Percentiles rank a stretch among this genome's conserved stretches.
Conservation (phyloP, 2,888 invertebrate genomes). For the Drosophila trichaetosa region DNA sequence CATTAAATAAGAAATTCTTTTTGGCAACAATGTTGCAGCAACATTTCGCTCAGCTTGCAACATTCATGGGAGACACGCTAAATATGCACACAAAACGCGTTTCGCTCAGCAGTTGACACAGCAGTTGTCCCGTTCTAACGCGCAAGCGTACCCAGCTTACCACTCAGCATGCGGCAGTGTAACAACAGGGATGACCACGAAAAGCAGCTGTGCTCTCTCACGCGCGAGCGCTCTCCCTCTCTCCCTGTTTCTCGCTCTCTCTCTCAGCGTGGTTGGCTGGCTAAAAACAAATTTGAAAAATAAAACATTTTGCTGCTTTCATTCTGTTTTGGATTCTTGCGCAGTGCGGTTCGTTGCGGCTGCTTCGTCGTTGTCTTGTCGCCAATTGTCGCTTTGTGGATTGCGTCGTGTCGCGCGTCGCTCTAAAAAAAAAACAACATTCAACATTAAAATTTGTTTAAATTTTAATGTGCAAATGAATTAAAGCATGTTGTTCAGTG, state of each 20-base stretch:
- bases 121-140: constrained; percentile 52
- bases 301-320: constrained; percentile 60
- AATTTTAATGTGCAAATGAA: constrained; percentile 37
- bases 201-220: constrained; percentile 27
- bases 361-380: constrained; percentile 51
- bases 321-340: constrained; percentile 63
- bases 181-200: constrained; percentile 53
- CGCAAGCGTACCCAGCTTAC: constrained; percentile 61
- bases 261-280: constrained; percentile 18
- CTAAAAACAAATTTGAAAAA: constrained; percentile 57
- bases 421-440: constrained; percentile 48
- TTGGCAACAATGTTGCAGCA: constrained; percentile 58
- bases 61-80: constrained; percentile 46
- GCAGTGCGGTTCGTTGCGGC: constrained; percentile 61
- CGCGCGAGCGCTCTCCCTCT: constrained; percentile 7
- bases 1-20: not conserved
- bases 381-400: constrained; percentile 82
- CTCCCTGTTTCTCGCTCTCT: constrained; percentile 3
- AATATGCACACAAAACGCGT: constrained; percentile 56
- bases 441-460: not conserved
- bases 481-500: constrained; percentile 36
- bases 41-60: constrained; percentile 53
- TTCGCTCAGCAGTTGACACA: constrained; percentile 44
- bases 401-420: constrained; percentile 72
- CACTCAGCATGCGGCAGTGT: constrained; percentile 24